Evolutionary conservation across 1,140 invertebrate genomes (phyloP).

Genomic region (Reticulitermes speratus): DNA sequence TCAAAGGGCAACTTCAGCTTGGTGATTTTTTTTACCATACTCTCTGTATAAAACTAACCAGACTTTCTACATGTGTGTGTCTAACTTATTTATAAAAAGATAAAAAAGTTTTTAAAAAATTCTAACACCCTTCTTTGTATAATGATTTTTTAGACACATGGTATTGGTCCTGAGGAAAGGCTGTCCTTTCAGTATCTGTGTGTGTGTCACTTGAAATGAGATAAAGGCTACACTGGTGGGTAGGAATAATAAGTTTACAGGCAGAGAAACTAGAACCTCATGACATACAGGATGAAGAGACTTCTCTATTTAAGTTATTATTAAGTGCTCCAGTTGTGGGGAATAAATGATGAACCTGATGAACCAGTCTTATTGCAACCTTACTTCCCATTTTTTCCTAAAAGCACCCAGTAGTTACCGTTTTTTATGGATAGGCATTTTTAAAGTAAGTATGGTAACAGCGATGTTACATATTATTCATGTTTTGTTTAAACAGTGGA

Average conservation of each 20-base stretch:
- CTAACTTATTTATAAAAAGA: slow-evolving; percentile 30
- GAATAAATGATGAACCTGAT: slow-evolving; percentile 14
- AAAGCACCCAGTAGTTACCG: background rate
- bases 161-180: slow-evolving; percentile 19
- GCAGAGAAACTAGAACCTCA: background rate
- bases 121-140: slow-evolving; percentile 23
- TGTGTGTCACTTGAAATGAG: slow-evolving; percentile 11
- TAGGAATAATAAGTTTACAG: background rate
- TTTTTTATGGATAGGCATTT: too few species aligned
- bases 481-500: too few species aligned
- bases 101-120: slow-evolving; percentile 1
- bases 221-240: background rate
- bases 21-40: slow-evolving; percentile 26
- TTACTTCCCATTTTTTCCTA: background rate
- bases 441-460: too few species aligned
- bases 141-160: slow-evolving; percentile 19
- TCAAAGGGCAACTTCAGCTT: background rate
- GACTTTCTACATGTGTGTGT: slow-evolving; percentile 28
- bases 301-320: slow-evolving; percentile 6
- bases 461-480: too few species aligned
- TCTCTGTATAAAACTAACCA: slow-evolving; percentile 27
- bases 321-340: slow-evolving; percentile 9
- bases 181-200: background rate
- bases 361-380: background rate
- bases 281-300: background rate